These are phyloP conservation scores for Vombatus ursinus DNA, from an alignment of 2,113 vertebrate species.

Conservation along the genomic window DNA sequence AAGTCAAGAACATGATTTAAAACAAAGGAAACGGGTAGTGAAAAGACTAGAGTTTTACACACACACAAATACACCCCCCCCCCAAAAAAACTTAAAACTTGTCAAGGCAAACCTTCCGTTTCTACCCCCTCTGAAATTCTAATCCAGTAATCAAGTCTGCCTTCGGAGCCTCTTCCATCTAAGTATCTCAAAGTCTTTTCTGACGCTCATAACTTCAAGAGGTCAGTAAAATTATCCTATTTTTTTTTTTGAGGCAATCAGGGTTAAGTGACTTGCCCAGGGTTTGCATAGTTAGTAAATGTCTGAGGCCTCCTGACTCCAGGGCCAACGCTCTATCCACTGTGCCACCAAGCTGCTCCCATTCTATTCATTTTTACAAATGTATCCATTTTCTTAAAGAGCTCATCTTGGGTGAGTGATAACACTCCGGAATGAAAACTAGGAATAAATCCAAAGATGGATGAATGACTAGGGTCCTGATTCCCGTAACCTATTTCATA, in stretches of 20 bases:
- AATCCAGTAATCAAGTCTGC: slow-evolving; percentile 71
- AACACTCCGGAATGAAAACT: slow-evolving; percentile 66
- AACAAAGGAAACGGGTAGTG: slow-evolving; percentile 57
- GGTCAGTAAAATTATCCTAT: slow-evolving; percentile 71
- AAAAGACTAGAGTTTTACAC: slow-evolving; percentile 37
- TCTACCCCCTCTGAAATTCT: slow-evolving; percentile 73
- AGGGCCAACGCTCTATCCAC: too few relatives aligned
- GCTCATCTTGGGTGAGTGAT: slow-evolving; percentile 57
- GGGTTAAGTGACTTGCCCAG: too few relatives aligned
- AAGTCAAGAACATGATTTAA: slow-evolving; percentile 69
- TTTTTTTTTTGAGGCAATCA: slow-evolving; percentile 45
- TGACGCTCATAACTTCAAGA: slow-evolving; percentile 64
- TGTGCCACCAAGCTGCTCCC: too few relatives aligned
- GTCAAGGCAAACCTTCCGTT: slow-evolving; percentile 69
- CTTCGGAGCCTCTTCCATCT: slow-evolving; percentile 68
- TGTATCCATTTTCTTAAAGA: slow-evolving; percentile 60
- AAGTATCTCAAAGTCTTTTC: slow-evolving; percentile 70
- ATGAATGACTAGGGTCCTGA: slow-evolving; percentile 62
- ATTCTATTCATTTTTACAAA: slow-evolving; percentile 64
- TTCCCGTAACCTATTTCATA: slow-evolving; percentile 58
- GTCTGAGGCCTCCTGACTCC: too few relatives aligned
- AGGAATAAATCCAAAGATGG: slow-evolving; percentile 67
- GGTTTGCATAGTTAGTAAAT: too few relatives aligned
- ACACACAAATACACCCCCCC: background rate
- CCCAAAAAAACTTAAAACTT: slow-evolving; percentile 28